Base-by-base conservation (phyloP, 2,113 vertebrate species). In the Cacatua alba region DNA sequence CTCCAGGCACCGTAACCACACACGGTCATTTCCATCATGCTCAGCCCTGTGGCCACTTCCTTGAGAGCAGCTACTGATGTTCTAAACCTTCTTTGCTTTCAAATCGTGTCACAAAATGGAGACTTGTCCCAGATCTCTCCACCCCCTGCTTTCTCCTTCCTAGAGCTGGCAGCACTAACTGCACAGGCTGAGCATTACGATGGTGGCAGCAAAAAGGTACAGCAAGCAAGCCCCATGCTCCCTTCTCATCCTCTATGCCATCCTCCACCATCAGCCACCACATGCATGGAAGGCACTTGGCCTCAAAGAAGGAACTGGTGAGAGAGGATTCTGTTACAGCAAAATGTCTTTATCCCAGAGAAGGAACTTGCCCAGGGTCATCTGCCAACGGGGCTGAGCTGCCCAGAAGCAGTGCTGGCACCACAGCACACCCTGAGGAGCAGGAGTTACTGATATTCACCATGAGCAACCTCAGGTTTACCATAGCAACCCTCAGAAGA, bases 231-330 rank as follows among this genome's bases (percentile, higher is more conserved):
- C 3, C 37, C 35, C 24, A 31, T 0, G 0, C 33, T 70, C 46
- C 39, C 33, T 67, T 26, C 41, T 76, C 46, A 13, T 1, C 33
- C 21, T 10, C 35, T 41, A 6, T 3, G 3, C 4, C 37, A 51
- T 1, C 25, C 46, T 17, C 46, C 48, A 29, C 37, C 44, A 8
- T 7, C 48, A 60, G 15, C 37, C 78, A 69, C 17, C 63, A 25
- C 13, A 5, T 0, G 0, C 33, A 10, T 0, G 2, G 29, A 78
- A 48, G 29, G 7, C 71, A 57, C 16, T n/a, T 17, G 29, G 35
- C 18, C 55, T 75, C 52, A 52, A 13, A 49, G 63, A 14, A 43
- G 48, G 48, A 55, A 46, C 1, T 0, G 26, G n/a, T 11, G 14
- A 37, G 19, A 57, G 7, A 59, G 10, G 17, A 29, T 23, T 67